Conservation (phyloP, 2,888 invertebrate genomes). For the Caradrina clavipalpis region DNA sequence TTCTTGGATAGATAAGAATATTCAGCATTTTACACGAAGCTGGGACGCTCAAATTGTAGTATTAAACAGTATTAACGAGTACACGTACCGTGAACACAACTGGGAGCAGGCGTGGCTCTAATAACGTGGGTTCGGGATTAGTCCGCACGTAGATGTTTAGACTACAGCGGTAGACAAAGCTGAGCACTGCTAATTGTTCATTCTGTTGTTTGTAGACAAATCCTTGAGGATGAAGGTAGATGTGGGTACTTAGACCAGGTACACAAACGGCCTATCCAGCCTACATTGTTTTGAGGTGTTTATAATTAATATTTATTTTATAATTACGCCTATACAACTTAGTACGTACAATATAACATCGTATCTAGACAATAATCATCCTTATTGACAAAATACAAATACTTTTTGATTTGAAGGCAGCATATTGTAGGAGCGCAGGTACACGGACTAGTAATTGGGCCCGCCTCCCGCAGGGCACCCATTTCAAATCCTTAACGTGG, state of each 20-base stretch:
- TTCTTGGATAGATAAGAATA: constrained; percentile 64
- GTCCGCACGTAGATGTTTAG: constrained; percentile 30
- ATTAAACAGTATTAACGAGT: constrained; percentile 36
- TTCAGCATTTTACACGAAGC: constrained; percentile 55
- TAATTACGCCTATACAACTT: neutral
- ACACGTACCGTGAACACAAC: constrained; percentile 38
- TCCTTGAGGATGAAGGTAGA: constrained; percentile 35
- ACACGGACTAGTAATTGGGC: constrained; percentile 80
- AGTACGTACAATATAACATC: neutral
- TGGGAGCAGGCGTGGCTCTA: constrained; percentile 22
- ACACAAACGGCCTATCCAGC: constrained; percentile 13
- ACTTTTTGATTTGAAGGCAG: constrained; percentile 59
- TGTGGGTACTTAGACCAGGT: neutral
- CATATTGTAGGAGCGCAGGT: constrained; percentile 68
- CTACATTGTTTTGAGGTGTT: constrained; percentile 16
- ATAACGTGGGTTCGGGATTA: constrained; percentile 39
- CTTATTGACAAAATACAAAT: constrained; percentile 43
- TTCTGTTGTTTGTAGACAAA: constrained; percentile 50
- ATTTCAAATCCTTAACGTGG: constrained; percentile 80
- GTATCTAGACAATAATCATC: constrained; percentile 9
- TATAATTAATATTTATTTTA: constrained; percentile 7
- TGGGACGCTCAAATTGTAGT: constrained; percentile 42
- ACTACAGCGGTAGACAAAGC: constrained; percentile 41
- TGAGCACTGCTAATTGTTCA: constrained; percentile 56
- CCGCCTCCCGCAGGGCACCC: constrained; percentile 79